These are phyloP conservation scores for Zophobas morio DNA, from an alignment of 1,140 invertebrate species.

Conservation along the genomic window DNA sequence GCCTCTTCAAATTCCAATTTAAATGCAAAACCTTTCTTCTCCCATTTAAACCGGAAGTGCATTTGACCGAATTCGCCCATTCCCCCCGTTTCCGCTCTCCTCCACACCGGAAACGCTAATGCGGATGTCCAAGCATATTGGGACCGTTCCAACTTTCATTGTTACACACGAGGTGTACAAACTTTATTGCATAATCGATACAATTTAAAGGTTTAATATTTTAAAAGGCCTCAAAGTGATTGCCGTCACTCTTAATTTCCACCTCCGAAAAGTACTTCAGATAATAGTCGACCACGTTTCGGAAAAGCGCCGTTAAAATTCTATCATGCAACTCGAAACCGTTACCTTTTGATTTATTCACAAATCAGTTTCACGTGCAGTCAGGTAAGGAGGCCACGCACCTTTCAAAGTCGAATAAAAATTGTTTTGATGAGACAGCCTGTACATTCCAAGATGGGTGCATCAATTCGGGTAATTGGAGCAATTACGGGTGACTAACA, in stretches of 20 bases:
- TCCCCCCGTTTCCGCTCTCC: neutral
- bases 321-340: neutral
- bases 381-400: slow-evolving; percentile 19
- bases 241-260: neutral
- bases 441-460: neutral
- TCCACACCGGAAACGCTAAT: no score
- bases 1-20: no score
- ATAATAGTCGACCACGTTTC: neutral
- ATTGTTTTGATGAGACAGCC: neutral
- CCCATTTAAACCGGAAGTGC: no score
- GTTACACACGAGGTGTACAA: neutral
- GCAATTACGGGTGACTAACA: neutral
- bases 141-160: neutral
- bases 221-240: neutral
- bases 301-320: neutral
- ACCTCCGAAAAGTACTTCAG: neutral
- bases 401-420: neutral
- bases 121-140: no score
- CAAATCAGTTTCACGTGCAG: neutral
- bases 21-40: no score
- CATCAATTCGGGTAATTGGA: slow-evolving; percentile 2
- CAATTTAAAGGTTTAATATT: neutral
- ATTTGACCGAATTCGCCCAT: neutral
- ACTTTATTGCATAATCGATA: neutral
- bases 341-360: slow-evolving; percentile 21